Conservation (phyloP, 2,113 vertebrate genomes). For the Aptenodytes patagonicus region DNA sequence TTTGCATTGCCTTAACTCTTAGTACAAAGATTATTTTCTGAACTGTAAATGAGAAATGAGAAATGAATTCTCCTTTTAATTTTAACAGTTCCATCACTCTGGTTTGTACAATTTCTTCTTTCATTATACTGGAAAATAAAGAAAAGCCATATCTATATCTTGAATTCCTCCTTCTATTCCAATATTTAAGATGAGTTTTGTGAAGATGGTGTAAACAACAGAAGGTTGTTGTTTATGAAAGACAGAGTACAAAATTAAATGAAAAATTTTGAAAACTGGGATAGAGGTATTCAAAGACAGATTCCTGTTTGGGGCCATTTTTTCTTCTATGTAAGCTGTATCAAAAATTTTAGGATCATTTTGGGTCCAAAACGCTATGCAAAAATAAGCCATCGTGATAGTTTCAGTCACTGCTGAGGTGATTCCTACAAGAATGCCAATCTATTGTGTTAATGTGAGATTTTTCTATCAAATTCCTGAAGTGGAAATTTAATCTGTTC, state of each 20-base stretch:
- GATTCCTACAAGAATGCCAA: not conserved
- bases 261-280: not conserved
- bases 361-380: not conserved
- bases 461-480: not conserved
- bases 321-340: not conserved
- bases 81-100: not conserved
- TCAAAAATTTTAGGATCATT: not conserved
- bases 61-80: not conserved
- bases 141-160: not conserved
- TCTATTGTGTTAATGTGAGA: not conserved
- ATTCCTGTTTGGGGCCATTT: not conserved
- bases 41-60: not conserved
- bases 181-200: not conserved
- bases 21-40: not conserved
- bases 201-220: not conserved
- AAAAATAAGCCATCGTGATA: not conserved
- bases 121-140: not conserved
- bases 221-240: not conserved
- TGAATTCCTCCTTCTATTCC: not conserved
- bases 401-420: not conserved
- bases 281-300: not conserved
- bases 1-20: not conserved
- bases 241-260: not conserved
- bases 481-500: slow-evolving; percentile 12
- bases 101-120: not conserved